phyloP scores from a whole-genome alignment of 2,797 vertebrate genomes.

The Chloroceryle inda region DNA sequence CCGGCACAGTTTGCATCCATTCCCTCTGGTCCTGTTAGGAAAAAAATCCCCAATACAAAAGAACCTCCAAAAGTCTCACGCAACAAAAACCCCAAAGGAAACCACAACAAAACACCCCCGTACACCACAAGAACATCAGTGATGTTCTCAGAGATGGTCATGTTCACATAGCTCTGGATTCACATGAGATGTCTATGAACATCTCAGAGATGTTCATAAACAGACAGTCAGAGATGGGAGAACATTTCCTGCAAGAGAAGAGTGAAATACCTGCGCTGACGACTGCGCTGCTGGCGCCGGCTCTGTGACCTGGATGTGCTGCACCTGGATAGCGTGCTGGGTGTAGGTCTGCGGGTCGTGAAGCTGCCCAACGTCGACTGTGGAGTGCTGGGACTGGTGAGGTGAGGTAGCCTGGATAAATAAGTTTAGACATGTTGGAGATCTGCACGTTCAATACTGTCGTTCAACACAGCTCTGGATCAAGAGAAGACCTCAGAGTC shows the following conservation, averaged over 20 bases:
- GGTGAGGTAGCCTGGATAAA: conserved; percentile 89
- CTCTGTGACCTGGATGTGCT: conserved; percentile 96
- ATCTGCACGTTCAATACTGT: neutral
- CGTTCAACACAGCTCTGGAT: neutral
- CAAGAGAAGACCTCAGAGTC: neutral
- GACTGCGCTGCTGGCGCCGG: conserved; percentile 79
- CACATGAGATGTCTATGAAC: no score
- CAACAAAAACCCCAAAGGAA: neutral
- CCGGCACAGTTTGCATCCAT: no score
- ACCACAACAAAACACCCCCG: neutral
- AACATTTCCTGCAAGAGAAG: neutral
- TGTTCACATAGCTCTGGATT: no score
- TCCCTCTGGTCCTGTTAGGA: no score
- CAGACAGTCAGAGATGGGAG: no score
- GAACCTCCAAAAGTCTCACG: neutral
- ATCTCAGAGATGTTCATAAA: neutral
- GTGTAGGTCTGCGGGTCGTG: conserved; percentile 94
- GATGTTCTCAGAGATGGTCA: no score
- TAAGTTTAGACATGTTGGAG: neutral
- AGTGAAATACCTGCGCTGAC: conserved; percentile 84
- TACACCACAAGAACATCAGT: neutral
- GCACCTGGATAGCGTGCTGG: conserved; percentile 97
- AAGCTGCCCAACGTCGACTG: conserved; percentile 94
- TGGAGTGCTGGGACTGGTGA: conserved; percentile 92
- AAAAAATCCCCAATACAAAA: neutral